These are phyloP conservation scores for Lycorma delicatula DNA, from an alignment of 1,140 invertebrate genomes.

Conservation along the genomic window DNA sequence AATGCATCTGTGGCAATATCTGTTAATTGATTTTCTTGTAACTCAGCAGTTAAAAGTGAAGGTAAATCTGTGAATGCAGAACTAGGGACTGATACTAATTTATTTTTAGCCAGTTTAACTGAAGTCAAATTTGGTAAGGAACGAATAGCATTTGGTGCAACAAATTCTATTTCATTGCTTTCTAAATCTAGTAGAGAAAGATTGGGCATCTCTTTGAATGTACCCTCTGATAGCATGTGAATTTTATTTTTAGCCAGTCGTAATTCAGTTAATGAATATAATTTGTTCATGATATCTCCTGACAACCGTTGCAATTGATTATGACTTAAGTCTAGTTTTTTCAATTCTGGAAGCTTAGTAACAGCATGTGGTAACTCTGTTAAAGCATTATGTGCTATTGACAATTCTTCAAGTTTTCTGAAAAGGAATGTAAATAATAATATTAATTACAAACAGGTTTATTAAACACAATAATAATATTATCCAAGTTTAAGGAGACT, in stretches of 20 bases:
- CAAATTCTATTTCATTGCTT: slow-evolving; percentile 67
- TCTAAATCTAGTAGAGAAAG: slow-evolving; percentile 67
- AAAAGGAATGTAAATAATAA: too few relatives aligned
- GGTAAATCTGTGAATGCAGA: slow-evolving; percentile 68
- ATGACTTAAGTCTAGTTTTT: slow-evolving; percentile 64
- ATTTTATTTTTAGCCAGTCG: slow-evolving; percentile 65
- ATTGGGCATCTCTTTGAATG: slow-evolving; percentile 59
- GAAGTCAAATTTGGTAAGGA: slow-evolving; percentile 66
- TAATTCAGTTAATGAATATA: slow-evolving; percentile 53
- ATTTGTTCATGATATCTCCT: slow-evolving; percentile 53
- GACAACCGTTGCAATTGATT: slow-evolving; percentile 66
- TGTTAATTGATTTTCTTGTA: slow-evolving; percentile 68
- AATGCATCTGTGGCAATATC: slow-evolving; percentile 68
- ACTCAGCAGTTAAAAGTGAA: slow-evolving; percentile 58
- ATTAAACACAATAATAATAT: too few relatives aligned
- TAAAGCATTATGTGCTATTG: slow-evolving; percentile 69
- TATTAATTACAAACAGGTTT: too few relatives aligned
- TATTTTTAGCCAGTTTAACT: slow-evolving; percentile 54
- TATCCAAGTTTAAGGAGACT: too few relatives aligned
- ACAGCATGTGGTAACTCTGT: slow-evolving; percentile 60
- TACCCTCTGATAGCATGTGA: slow-evolving; percentile 56
- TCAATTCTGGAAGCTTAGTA: slow-evolving; percentile 53
- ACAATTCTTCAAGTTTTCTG: slow-evolving; percentile 58
- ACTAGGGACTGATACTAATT: slow-evolving; percentile 48
- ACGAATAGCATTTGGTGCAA: slow-evolving; percentile 67